phyloP scores from a whole-genome alignment of 1,140 invertebrate genomes.

The Centruroides vittatus region DNA sequence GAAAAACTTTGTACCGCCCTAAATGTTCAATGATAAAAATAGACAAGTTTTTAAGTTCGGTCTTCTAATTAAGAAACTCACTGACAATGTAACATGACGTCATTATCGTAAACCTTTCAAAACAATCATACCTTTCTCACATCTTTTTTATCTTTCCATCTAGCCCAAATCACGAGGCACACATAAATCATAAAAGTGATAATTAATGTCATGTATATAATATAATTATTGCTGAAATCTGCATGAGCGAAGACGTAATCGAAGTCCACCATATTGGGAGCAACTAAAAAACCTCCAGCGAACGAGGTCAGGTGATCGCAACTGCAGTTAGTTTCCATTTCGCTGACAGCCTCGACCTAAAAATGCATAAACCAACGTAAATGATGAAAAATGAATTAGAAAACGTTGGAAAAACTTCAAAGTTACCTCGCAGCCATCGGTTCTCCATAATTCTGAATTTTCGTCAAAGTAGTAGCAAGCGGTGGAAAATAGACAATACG shows the following conservation, averaged over 20 bases:
- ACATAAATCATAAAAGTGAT: constrained; percentile 5
- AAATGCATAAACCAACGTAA: neutral
- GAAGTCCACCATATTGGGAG: constrained; percentile 32
- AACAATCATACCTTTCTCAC: constrained; percentile 4
- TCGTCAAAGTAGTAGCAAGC: constrained; percentile 11
- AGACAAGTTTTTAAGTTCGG: too few relatives aligned
- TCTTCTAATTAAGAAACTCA: too few relatives aligned
- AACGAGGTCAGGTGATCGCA: constrained; percentile 30
- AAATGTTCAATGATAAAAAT: too few relatives aligned
- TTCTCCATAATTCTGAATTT: constrained; percentile 7
- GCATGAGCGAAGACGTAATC: constrained; percentile 29
- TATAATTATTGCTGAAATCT: constrained; percentile 3
- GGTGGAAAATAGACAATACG: constrained; percentile 1
- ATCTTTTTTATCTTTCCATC: constrained; percentile 15
- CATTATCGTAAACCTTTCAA: too few relatives aligned
- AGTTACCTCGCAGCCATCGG: constrained; percentile 8
- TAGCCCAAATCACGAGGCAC: constrained; percentile 5
- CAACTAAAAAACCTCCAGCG: constrained; percentile 27
- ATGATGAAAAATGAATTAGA: neutral
- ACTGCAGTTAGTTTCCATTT: constrained; percentile 4
- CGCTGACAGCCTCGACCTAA: constrained; percentile 3
- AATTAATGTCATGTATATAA: constrained; percentile 11
- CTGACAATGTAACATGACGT: too few relatives aligned
- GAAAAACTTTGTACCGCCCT: too few relatives aligned
- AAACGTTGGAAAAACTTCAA: neutral